A percentile compares a stretch with the other conserved stretches of the same genome.
Evolutionary conservation across 92 coral and sea anemone genomes (phyloP).

Genomic region (Umimayanthus chanpuru): DNA sequence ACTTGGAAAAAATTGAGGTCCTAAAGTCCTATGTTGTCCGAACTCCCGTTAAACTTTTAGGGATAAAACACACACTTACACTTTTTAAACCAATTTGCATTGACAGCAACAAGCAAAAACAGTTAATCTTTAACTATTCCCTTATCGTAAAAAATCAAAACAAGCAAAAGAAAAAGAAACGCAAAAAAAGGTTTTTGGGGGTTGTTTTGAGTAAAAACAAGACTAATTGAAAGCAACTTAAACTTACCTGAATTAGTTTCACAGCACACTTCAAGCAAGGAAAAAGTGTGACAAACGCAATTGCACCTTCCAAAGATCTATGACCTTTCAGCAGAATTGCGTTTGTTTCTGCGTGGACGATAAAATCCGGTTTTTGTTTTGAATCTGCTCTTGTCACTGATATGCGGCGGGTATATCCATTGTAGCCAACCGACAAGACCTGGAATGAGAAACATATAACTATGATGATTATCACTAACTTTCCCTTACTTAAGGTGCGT

Average conservation of each 20-base stretch:
- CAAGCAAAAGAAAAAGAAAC: no score
- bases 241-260: slow-evolving; percentile 31
- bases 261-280: slow-evolving; percentile 41
- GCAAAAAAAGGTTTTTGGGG: not conserved
- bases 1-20: no score
- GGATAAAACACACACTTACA: no score
- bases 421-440: slow-evolving; percentile 41
- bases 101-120: no score
- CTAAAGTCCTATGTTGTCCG: no score
- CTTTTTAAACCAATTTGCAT: no score
- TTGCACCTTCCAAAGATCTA: not conserved
- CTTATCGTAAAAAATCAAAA: no score
- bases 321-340: slow-evolving; percentile 28
- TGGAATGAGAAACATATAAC: not conserved
- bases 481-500: no score
- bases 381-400: not conserved
- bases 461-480: not conserved
- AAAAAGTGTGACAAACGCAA: slow-evolving; percentile 22
- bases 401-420: slow-evolving; percentile 36
- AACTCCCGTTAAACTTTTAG: no score
- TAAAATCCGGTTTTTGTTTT: not conserved
- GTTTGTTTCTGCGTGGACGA: slow-evolving; percentile 48
- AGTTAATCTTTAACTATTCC: no score
- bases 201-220: not conserved
- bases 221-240: no score